Evolutionary conservation across 2,888 invertebrate genomes (phyloP).

Genomic region (Adelphocoris suturalis): DNA sequence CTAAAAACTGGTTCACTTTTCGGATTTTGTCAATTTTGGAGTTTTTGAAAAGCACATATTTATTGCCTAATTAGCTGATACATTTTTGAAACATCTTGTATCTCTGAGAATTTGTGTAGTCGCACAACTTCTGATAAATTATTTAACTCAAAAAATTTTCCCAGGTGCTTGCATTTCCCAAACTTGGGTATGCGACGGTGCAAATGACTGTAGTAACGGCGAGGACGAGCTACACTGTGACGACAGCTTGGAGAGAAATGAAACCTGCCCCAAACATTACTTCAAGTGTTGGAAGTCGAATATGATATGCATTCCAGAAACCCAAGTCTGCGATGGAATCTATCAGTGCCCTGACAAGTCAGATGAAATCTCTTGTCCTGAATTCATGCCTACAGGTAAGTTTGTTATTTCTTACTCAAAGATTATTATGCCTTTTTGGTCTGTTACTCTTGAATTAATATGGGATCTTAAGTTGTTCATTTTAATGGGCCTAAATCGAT

Average conservation of each 20-base stretch:
- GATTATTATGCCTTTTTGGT: too few species aligned
- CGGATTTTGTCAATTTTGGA: too few species aligned
- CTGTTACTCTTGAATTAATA: too few species aligned
- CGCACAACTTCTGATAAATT: too few species aligned
- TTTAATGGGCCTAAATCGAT: too few species aligned
- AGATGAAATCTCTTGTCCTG: slow-evolving; percentile 79
- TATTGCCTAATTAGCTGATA: too few species aligned
- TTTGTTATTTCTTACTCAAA: too few species aligned
- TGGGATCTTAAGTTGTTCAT: too few species aligned
- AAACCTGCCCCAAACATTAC: slow-evolving; percentile 78
- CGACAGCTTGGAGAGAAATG: slow-evolving; percentile 74
- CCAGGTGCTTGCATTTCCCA: slow-evolving; percentile 82
- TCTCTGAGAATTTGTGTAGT: too few species aligned
- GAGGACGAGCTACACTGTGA: slow-evolving; percentile 83
- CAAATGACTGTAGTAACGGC: slow-evolving; percentile 81
- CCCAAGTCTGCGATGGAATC: slow-evolving; percentile 80
- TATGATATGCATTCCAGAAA: slow-evolving; percentile 81
- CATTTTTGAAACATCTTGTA: too few species aligned
- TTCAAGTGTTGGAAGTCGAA: slow-evolving; percentile 83
- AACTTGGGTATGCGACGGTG: slow-evolving; percentile 83
- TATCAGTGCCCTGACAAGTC: slow-evolving; percentile 82
- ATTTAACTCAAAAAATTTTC: slow-evolving; percentile 12
- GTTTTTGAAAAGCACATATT: too few species aligned
- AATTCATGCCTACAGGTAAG: slow-evolving; percentile 49
- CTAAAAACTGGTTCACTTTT: too few species aligned